Percentiles rank a stretch among this genome's conserved stretches.
These are phyloP conservation scores for Melieria crassipennis DNA, from an alignment of 2,888 invertebrate species.

Conservation along the genomic window DNA sequence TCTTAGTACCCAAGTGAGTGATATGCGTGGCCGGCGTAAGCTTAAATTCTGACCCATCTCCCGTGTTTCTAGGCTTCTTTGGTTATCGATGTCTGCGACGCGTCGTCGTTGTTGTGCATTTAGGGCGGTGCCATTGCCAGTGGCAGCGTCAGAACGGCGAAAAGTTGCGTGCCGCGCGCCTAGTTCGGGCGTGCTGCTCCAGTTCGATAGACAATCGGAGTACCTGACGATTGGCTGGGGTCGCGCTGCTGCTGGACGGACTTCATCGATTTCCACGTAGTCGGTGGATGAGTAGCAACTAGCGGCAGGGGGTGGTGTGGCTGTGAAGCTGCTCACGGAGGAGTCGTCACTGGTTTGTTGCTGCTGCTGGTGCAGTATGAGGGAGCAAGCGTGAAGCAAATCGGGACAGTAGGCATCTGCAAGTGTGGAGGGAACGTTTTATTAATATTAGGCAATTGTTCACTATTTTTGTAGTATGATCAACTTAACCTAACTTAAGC, in stretches of 20 bases:
- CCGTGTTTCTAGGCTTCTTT: constrained; percentile 49
- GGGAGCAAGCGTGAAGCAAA: constrained; percentile 61
- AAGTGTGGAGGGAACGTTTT: constrained; percentile 13
- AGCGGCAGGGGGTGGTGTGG: constrained; percentile 49
- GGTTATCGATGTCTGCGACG: constrained; percentile 43
- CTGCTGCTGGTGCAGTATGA: constrained; percentile 56
- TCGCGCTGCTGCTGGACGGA: constrained; percentile 24
- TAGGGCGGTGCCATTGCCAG: too few species aligned
- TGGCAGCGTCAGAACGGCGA: too few species aligned
- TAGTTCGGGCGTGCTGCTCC: constrained; percentile 39
- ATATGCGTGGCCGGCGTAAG: constrained; percentile 73
- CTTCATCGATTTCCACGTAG: constrained; percentile 62
- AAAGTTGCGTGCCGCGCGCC: constrained; percentile 27
- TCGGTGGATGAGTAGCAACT: constrained; percentile 49
- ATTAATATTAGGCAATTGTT: too few species aligned
- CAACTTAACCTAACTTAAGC: too few species aligned
- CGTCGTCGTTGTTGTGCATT: constrained; percentile 24
- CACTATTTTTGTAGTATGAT: too few species aligned
- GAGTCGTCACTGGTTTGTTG: constrained; percentile 51
- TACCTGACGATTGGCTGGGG: constrained; percentile 18
- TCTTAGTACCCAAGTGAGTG: constrained; percentile 79
- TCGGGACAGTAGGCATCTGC: constrained; percentile 64
- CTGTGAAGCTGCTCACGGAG: constrained; percentile 58
- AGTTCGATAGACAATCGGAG: not conserved
- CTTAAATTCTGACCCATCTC: constrained; percentile 70